Percentiles rank a stretch among this genome's conserved stretches.
These are phyloP conservation scores for Dolichoris vasculosae DNA, from an alignment of 1,140 invertebrate species.

Conservation along the genomic window DNA sequence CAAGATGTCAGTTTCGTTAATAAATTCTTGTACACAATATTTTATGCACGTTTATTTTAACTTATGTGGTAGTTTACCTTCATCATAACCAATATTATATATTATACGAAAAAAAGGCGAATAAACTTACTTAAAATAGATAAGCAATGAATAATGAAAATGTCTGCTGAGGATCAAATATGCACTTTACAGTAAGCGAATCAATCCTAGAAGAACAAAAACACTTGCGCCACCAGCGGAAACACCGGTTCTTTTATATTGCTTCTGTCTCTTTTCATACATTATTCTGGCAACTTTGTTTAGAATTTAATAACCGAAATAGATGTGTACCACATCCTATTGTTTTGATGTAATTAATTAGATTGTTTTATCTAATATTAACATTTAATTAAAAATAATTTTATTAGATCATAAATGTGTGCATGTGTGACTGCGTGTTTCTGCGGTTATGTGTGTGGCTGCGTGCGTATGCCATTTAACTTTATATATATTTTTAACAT, in stretches of 20 bases:
- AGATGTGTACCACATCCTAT: neutral
- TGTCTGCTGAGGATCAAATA: neutral
- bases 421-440: too few species aligned
- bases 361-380: neutral
- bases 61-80: neutral
- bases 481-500: too few species aligned
- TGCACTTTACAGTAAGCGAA: neutral
- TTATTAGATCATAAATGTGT: neutral
- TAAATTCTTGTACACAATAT: conserved; percentile 2
- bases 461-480: too few species aligned
- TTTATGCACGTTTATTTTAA: neutral
- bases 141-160: neutral
- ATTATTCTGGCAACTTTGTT: neutral
- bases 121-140: too few species aligned
- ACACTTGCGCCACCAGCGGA: conserved; percentile 49
- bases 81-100: neutral
- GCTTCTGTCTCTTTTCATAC: conserved; percentile 23
- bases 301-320: neutral
- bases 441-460: too few species aligned
- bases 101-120: too few species aligned
- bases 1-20: conserved; percentile 38
- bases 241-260: conserved; percentile 20
- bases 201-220: conserved; percentile 18
- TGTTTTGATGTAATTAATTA: neutral
- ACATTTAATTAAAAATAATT: neutral